Evolutionary conservation across 2,888 invertebrate species (phyloP).

Genomic region (Troides aeacus): DNA sequence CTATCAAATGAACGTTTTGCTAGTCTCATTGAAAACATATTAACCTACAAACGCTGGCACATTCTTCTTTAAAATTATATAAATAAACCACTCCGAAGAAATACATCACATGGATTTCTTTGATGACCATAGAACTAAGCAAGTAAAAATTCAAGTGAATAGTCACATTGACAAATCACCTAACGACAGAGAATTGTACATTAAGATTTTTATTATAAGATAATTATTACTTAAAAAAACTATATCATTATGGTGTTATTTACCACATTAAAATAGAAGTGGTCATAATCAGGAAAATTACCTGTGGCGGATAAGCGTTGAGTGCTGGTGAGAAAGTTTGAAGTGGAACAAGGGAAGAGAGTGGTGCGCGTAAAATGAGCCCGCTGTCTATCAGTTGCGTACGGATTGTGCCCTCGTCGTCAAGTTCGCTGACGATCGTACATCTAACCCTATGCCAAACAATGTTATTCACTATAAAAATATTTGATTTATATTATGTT

Average conservation of each 20-base stretch:
- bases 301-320: conserved; percentile 80
- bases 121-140: too few species aligned
- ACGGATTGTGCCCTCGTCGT: conserved; percentile 71
- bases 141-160: too few species aligned
- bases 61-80: conserved; percentile 10
- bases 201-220: too few species aligned
- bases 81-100: too few species aligned
- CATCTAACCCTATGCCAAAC: conserved; percentile 62
- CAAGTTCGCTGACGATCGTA: conserved; percentile 67
- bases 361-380: conserved; percentile 67
- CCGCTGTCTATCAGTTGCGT: conserved; percentile 75
- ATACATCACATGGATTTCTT: too few species aligned
- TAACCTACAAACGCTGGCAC: too few species aligned
- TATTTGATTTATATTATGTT: too few species aligned
- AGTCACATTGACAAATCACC: too few species aligned
- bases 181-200: too few species aligned
- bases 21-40: too few species aligned
- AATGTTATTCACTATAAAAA: background rate
- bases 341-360: conserved; percentile 70
- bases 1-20: too few species aligned
- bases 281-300: conserved; percentile 36
- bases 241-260: background rate
- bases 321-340: conserved; percentile 76
- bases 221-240: too few species aligned
- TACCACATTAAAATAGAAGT: background rate